phyloP scores from a whole-genome alignment of 2,888 invertebrate species.

The Zaprionus bogoriensis region DNA sequence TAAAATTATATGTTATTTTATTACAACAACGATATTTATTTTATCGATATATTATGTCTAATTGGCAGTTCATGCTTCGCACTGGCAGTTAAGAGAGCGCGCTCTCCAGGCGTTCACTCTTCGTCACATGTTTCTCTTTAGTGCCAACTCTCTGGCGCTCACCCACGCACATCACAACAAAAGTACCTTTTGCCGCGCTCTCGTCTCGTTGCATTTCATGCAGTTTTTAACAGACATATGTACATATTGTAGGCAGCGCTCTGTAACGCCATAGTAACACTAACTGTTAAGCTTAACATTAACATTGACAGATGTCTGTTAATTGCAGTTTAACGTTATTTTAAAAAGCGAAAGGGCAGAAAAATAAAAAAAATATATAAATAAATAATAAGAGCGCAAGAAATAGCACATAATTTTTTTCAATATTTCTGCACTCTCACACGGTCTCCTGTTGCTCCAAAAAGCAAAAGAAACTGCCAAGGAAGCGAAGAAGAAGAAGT shows the following conservation, averaged over 20 bases:
- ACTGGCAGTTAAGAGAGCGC: conserved; percentile 32
- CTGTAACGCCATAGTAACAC: too few relatives aligned
- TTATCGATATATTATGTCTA: conserved; percentile 44
- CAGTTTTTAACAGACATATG: background rate
- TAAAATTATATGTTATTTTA: background rate
- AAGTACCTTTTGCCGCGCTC: conserved; percentile 6
- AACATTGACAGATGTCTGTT: background rate
- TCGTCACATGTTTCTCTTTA: conserved; percentile 26
- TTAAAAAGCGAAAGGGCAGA: background rate
- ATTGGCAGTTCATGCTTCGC: conserved; percentile 18
- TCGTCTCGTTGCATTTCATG: conserved; percentile 30
- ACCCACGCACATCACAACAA: conserved; percentile 31
- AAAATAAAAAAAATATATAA: background rate
- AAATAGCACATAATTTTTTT: background rate
- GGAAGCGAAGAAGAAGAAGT: background rate
- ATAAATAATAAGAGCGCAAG: background rate
- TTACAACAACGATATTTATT: conserved; percentile 3
- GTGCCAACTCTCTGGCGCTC: conserved; percentile 7
- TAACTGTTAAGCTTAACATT: background rate
- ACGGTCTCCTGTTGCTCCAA: conserved; percentile 19
- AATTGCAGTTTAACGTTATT: background rate
- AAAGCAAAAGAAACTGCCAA: conserved; percentile 2
- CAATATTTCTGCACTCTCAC: too few relatives aligned
- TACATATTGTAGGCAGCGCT: too few relatives aligned
- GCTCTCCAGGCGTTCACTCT: conserved; percentile 18